These are phyloP conservation scores for Euwallacea fornicatus DNA, from an alignment of 1,140 invertebrate genomes.

Conservation along the genomic window DNA sequence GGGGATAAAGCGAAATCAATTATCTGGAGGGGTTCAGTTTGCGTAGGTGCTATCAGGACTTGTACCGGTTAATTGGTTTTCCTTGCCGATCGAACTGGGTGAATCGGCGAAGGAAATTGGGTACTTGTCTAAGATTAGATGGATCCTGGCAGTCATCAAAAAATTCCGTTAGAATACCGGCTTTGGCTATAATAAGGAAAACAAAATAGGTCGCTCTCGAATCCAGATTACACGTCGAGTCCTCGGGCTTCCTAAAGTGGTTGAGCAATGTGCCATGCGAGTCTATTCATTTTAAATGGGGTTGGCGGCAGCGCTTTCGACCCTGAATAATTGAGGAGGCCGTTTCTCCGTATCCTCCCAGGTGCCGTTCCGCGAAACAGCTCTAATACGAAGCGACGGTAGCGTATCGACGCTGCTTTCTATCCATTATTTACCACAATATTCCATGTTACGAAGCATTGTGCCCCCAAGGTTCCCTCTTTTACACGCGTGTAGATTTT, in stretches of 20 bases:
- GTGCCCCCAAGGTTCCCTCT: too few relatives aligned
- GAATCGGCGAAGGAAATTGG: constrained; percentile 9
- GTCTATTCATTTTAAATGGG: constrained; percentile 53
- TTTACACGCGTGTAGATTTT: too few relatives aligned
- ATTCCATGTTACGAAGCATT: constrained; percentile 35
- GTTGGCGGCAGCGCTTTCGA: constrained; percentile 49
- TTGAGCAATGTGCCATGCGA: constrained; percentile 42
- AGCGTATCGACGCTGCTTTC: constrained; percentile 24
- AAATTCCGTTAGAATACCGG: too few relatives aligned
- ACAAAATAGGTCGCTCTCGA: constrained; percentile 6
- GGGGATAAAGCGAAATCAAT: constrained; percentile 30
- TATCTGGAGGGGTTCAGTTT: constrained; percentile 21
- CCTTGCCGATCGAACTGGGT: constrained; percentile 10
- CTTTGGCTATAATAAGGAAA: not conserved
- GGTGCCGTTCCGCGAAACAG: constrained; percentile 46
- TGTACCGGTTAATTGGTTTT: constrained; percentile 28
- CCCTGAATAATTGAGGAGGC: constrained; percentile 49
- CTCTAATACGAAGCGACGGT: constrained; percentile 22
- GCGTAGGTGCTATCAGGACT: constrained; percentile 20
- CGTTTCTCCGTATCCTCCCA: constrained; percentile 46
- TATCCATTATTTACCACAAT: constrained; percentile 45
- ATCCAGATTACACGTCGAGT: constrained; percentile 15
- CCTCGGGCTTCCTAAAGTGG: constrained; percentile 38
- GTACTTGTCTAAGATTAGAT: not conserved
- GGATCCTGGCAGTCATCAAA: too few relatives aligned